A percentile compares a stretch with the other conserved stretches of the same genome.
Evolutionary conservation across 1,140 invertebrate species (phyloP).

Genomic region (Psix sp.): DNA sequence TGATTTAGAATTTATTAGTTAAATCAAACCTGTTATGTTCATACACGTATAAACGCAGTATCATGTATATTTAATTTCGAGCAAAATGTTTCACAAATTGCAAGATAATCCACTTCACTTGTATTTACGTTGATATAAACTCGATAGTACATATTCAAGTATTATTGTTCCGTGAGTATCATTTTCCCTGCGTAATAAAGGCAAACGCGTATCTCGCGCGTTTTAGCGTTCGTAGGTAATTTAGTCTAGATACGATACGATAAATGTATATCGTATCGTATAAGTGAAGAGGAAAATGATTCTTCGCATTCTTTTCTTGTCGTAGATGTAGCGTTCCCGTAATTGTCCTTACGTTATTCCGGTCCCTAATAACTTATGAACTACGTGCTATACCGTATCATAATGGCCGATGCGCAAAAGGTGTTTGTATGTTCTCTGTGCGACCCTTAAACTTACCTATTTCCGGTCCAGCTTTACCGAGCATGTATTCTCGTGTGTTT

Average conservation of each 20-base stretch:
- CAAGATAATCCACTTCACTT: too few relatives aligned
- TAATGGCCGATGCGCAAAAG: constrained; percentile 47
- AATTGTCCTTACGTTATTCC: constrained; percentile 58
- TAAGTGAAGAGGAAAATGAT: too few relatives aligned
- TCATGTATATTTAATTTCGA: too few relatives aligned
- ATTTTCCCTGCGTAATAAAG: constrained; percentile 38
- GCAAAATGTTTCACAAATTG: too few relatives aligned
- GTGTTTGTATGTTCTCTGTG: constrained; percentile 31
- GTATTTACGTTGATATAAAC: constrained; percentile 30
- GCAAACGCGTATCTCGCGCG: constrained; percentile 32
- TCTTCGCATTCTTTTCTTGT: neutral
- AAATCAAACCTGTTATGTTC: too few relatives aligned
- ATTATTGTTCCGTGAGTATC: constrained; percentile 47
- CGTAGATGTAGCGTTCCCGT: constrained; percentile 45
- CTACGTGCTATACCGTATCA: constrained; percentile 40
- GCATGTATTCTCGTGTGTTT: constrained; percentile 49
- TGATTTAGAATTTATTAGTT: too few relatives aligned
- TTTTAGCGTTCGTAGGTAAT: constrained; percentile 46
- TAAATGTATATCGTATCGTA: constrained; percentile 21
- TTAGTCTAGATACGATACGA: constrained; percentile 17
- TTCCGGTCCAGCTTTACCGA: constrained; percentile 55
- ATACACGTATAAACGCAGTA: too few relatives aligned
- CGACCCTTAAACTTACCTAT: constrained; percentile 60
- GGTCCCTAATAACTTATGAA: constrained; percentile 57
- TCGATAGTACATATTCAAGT: constrained; percentile 14